Evolutionary conservation across 1,140 invertebrate genomes (phyloP).

Genomic region (Fragariocoptes setiger): DNA sequence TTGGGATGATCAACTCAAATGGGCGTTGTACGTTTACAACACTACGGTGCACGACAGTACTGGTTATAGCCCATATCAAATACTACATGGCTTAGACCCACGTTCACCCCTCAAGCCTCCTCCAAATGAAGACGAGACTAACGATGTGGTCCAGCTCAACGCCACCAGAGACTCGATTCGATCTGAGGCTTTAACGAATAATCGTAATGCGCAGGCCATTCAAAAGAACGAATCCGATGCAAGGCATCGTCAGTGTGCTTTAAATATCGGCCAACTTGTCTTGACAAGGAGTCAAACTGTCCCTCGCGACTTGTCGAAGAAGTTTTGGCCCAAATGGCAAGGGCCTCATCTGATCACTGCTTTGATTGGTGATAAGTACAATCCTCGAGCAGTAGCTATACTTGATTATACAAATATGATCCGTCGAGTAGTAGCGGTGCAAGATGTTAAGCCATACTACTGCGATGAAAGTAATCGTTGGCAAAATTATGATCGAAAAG

Average conservation of each 20-base stretch:
- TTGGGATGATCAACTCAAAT: conserved; percentile 18
- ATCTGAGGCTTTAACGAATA: too few relatives aligned
- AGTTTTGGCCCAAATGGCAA: not conserved
- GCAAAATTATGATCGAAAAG: not conserved
- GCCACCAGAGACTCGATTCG: too few relatives aligned
- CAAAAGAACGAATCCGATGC: too few relatives aligned
- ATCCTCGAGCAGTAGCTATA: not conserved
- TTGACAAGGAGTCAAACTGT: not conserved
- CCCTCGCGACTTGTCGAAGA: not conserved
- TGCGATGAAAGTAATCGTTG: not conserved
- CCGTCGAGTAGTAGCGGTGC: too few relatives aligned
- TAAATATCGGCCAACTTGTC: not conserved
- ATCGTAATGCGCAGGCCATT: too few relatives aligned
- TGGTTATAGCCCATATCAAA: conserved; percentile 16
- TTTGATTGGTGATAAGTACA: not conserved
- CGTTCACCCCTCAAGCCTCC: conserved; percentile 1
- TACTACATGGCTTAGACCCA: conserved; percentile 18
- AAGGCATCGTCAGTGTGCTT: too few relatives aligned
- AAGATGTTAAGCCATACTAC: not conserved
- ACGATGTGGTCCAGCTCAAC: too few relatives aligned
- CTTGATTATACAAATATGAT: too few relatives aligned
- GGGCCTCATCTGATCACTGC: not conserved
- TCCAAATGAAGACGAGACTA: too few relatives aligned
- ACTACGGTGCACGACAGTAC: conserved; percentile 17
- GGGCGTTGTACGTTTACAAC: conserved; percentile 19